Evolutionary conservation across 2,797 vertebrate genomes (phyloP).

Genomic region (Thripadectes ignobilis): DNA sequence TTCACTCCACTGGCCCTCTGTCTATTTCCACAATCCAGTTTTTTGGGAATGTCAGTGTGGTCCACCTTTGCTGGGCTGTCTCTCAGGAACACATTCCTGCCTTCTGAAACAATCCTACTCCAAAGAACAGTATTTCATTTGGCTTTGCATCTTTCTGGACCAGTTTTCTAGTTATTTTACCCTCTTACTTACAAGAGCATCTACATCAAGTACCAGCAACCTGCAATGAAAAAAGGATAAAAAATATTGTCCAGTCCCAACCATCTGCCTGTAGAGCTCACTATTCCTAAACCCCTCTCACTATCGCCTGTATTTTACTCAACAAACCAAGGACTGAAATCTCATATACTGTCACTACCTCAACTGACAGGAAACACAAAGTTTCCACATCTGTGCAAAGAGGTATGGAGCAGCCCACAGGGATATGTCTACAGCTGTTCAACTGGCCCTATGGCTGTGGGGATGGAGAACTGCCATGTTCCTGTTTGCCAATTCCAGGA

Average conservation of each 20-base stretch:
- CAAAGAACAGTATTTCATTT: not conserved
- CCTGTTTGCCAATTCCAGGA: not conserved
- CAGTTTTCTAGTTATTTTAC: not conserved
- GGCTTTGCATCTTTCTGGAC: not conserved
- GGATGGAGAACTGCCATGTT: not conserved
- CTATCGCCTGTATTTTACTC: not conserved
- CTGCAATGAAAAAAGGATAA: not conserved
- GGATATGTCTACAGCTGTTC: not conserved
- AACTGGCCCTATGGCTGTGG: accelerated
- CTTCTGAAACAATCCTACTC: not conserved
- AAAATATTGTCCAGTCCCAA: not conserved
- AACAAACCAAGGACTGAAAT: not conserved
- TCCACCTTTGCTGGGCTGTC: not conserved
- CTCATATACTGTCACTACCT: not conserved
- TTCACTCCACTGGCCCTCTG: not conserved
- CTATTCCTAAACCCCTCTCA: not conserved
- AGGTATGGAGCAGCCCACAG: not conserved
- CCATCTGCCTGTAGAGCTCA: not conserved
- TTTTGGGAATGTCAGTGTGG: accelerated
- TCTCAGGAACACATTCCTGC: not conserved
- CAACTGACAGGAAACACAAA: not conserved
- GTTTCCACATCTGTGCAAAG: not conserved
- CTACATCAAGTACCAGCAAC: not conserved
- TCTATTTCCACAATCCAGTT: not conserved
- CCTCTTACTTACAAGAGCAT: not conserved